Evolutionary conservation across 2,797 vertebrate genomes (phyloP).

Genomic region (Cirrhinus molitorella): DNA sequence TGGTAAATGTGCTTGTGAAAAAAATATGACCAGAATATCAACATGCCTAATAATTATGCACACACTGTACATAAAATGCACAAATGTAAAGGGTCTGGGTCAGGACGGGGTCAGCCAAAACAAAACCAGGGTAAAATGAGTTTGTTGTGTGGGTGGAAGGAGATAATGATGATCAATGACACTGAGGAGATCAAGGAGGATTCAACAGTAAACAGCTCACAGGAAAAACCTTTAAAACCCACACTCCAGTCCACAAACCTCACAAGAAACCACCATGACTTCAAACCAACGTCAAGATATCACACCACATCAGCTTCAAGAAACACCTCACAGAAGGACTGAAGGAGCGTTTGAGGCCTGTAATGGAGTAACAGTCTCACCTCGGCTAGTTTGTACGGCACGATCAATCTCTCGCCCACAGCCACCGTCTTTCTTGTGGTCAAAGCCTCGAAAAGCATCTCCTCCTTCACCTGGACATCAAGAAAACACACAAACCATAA

Average conservation of each 20-base stretch:
- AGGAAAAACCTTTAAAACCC: background rate
- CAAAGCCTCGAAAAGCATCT: conserved; percentile 95
- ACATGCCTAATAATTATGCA: no score
- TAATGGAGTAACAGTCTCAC: conserved; percentile 71
- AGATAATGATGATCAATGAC: background rate
- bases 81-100: no score
- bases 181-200: background rate
- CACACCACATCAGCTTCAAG: background rate
- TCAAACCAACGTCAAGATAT: background rate
- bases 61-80: no score
- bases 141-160: background rate
- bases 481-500: background rate
- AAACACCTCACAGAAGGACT: background rate
- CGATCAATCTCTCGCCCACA: conserved; percentile 95
- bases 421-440: conserved; percentile 96
- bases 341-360: background rate
- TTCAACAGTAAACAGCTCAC: background rate
- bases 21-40: no score
- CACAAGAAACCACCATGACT: background rate
- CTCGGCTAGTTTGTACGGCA: conserved; percentile 95
- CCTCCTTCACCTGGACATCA: conserved; percentile 91
- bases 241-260: background rate
- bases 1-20: no score
- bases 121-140: background rate
- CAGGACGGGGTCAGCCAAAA: background rate